Base-by-base conservation (phyloP, 2,888 invertebrate genomes). In the Diogma glabrata region DNA sequence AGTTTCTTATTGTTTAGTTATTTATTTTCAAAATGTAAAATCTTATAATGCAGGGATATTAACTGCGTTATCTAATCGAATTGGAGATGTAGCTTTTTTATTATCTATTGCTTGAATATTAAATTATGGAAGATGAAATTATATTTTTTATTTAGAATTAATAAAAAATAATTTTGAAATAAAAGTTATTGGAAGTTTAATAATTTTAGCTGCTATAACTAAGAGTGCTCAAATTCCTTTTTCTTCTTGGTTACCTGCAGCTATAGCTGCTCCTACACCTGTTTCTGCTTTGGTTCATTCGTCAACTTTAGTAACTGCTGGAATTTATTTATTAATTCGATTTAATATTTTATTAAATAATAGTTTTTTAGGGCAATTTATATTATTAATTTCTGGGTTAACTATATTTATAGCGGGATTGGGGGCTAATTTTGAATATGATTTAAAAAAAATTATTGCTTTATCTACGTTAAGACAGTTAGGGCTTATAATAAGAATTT, bases 201-300 rank as follows among this genome's bases (percentile, higher is more conserved):
- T 75, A 56, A 69, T 72, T 63, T n/a, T n/a, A n/a, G n/a, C n/a
- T n/a, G n/a, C n/a, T n/a, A n/a, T n/a, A n/a, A n/a, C n/a, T n/a
- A n/a, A n/a, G n/a, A n/a, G n/a, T n/a, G 86, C 85, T 63, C 85
- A 87, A 68, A 78, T 86, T 74, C 85, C 86, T 46, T 87, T 87
- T 80, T 83, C 82, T 55, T 76, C 82, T 45, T 87, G 85, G 60
- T 67, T 85, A 47, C 86, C 86, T 0, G 80, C 79, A 1, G 84
- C 84, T 40, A 86, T 86, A 67, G 81, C 83, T 0, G 85, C 84
- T 43, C 85, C 85, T 28, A 86, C 84, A 0, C 84, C 84, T 46
- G 61, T 85, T 51, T 83, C 83, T n/a, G 76, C 83, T 54, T 75
- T 85, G 70, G 84, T 82, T 57, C 84, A 86, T 75, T 86, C 85